Base-by-base conservation (phyloP, 2,113 vertebrate species). In the Erpornis zantholeuca region DNA sequence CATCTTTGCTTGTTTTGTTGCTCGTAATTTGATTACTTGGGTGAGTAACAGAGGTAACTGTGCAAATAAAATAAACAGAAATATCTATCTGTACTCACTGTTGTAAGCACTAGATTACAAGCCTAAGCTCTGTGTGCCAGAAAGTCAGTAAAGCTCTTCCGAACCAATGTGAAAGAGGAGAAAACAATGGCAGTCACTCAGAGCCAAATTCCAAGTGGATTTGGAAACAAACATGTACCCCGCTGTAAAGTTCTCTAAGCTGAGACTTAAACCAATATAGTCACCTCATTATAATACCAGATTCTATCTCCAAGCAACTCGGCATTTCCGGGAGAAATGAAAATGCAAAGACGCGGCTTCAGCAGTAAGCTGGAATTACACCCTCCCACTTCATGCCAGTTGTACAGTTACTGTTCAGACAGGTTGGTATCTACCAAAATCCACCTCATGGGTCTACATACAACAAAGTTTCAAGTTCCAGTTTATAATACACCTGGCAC, bases 381-480 rank as follows among this genome's bases (percentile, higher is more conserved):
- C 13, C 16, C 33, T 88, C 88, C 42, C 52, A 66, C 35, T n/a
- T 80, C 19, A 33, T 1, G 6, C 15, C 12, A 7, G 0, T 31
- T 35, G 35, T 18, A 69, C 3, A 4, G 56, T n/a, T 54, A 52
- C 64, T 20, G 21, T 14, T 78, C 65, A 71, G 69, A n/a, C 6
- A 40, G n/a, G 28, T 52, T 36, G 31, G 29, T 7, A 38, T 3
- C 29, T 57, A 52, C 68, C 2, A 1, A 82, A 33, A 47, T n/a
- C 50, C 0, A 0, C 15, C 17, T 83, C 45, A 33, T 1, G 2
- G 61, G 45, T 12, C 38, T 12, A 21, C 2, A 0, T 1, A 54
- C 27, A 71, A 66, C 3, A 18, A 22, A 56, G 20, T 6, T 47
- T n/a, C 38, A 35, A 20, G 42, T 49, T 64, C 40, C 23, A 36